Percentiles rank a stretch among this genome's conserved stretches.
These are phyloP conservation scores for Theonella swinhoei DNA, from an alignment of 37 sponge, comb jelly and placozoan species.

Conservation along the genomic window DNA sequence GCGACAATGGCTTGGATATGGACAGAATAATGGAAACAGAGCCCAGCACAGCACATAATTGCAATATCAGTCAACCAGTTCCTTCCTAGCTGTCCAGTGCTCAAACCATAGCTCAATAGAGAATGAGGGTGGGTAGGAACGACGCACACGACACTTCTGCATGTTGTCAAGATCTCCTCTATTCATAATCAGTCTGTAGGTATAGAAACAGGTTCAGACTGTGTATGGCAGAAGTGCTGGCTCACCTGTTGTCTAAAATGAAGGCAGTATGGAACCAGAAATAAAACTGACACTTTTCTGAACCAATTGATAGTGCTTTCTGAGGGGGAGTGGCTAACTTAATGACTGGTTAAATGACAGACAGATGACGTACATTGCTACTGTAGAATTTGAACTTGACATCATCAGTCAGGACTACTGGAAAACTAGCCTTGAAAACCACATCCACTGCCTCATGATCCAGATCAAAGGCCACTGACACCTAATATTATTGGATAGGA, in stretches of 20 bases:
- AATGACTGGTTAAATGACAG: neutral
- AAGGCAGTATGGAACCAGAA: conserved; percentile 77
- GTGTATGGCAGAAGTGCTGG: neutral
- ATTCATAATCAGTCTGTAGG: conserved; percentile 27
- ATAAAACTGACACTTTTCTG: conserved; percentile 66
- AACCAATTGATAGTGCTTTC: conserved; percentile 40
- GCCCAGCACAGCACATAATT: no score
- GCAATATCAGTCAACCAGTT: neutral
- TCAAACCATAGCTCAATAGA: conserved; percentile 18
- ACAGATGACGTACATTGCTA: conserved; percentile 16
- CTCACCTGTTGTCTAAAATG: conserved; percentile 50
- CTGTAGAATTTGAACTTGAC: conserved; percentile 38
- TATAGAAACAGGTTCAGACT: neutral
- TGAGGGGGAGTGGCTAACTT: neutral
- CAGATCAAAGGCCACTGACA: conserved; percentile 3
- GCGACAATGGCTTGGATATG: no score
- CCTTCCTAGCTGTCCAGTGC: neutral
- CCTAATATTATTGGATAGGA: no score
- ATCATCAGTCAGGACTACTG: conserved; percentile 46
- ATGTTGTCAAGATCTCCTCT: conserved; percentile 45
- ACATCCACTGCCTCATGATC: neutral
- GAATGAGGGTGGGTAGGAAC: conserved; percentile 16
- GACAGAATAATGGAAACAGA: no score
- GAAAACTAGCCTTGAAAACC: neutral
- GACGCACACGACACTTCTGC: conserved; percentile 27